Evolutionary conservation across 1,140 invertebrate genomes (phyloP), one percentile per base, ranked within the genome.

Genomic region (Brachystomella parvula): DNA sequence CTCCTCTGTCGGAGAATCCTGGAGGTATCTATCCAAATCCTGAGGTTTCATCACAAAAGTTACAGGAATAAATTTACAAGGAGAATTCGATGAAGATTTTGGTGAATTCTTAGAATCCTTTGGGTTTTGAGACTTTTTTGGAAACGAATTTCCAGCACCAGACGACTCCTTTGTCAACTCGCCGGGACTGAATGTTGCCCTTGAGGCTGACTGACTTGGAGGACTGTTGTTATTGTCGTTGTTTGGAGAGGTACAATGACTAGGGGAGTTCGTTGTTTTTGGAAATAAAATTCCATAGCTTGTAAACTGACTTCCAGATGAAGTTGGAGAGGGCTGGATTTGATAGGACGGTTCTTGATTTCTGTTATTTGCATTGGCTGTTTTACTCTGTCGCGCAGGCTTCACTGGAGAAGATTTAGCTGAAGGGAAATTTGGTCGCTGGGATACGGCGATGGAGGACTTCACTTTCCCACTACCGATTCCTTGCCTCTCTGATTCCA

Each of bases 271-370:
- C 2, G 28, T 19, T 15, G 17, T 35, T 56, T 35, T 67, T 67
- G 29, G 35, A 19, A 67, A 63, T 24, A 67, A 12, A 1, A 63
- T 32, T 3, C 57, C 62, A 28, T 60, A 67, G 39, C 66, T 67
- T 3, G 66, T 67, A 17, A n/a, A n/a, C n/a, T 33, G 28, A 21
- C 57, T 66, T 26, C 65, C 59, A 53, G 59, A 6, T 58, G 21
- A 30, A n/a, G 6, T 61, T 61, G 59, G 24, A 39, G 6, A 12
- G 9, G 33, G 3, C 24, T 61, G 31, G 39, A 35, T 39, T 61
- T 39, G 59, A 61, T 21, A 61, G 2, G 57, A 59, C 30, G 57
- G 12, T 59, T 26, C 9, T 15, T 15, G 19, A 26, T 9, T 28
- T 59, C 24, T 3, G 24, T 6, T 2, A 3, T 15, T 15, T 6